A percentile compares a stretch with the other conserved stretches of the same genome.
Evolutionary conservation across 2,888 invertebrate species (phyloP).

Genomic region (Brachypterus glaber): DNA sequence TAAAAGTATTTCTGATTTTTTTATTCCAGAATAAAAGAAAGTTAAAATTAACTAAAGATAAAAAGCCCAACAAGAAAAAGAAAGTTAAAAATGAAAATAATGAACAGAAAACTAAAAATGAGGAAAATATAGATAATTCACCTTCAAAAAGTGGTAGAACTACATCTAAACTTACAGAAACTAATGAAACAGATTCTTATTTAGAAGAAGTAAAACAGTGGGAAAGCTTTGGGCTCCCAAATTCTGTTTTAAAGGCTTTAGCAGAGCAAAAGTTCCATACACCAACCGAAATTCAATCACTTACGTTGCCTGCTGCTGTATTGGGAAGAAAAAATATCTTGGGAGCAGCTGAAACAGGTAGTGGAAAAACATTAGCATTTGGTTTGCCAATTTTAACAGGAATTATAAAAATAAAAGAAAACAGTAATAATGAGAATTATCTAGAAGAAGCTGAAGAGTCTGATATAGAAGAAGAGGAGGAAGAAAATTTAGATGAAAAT

Average conservation of each 20-base stretch:
- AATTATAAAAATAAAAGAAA: slow-evolving; percentile 53
- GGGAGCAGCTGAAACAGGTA: slow-evolving; percentile 98
- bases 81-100: background rate
- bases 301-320: slow-evolving; percentile 74
- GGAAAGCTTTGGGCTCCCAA: slow-evolving; percentile 60
- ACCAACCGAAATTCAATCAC: slow-evolving; percentile 84
- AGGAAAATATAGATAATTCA: background rate
- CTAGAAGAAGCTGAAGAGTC: slow-evolving; percentile 19
- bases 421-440: slow-evolving; percentile 22
- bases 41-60: no score
- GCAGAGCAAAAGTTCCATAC: slow-evolving; percentile 63
- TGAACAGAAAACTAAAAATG: background rate
- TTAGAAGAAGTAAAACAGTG: slow-evolving; percentile 39
- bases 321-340: slow-evolving; percentile 76
- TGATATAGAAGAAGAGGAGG: slow-evolving; percentile 16
- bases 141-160: background rate
- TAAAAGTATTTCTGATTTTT: no score
- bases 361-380: slow-evolving; percentile 97
- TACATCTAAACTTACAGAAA: background rate
- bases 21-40: no score
- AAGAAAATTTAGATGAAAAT: slow-evolving; percentile 20
- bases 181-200: no score
- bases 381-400: slow-evolving; percentile 87
- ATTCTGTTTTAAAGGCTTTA: slow-evolving; percentile 61
- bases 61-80: no score